Base-by-base conservation (phyloP, 1,140 invertebrate species). In the Lordiphosa collinella region DNA sequence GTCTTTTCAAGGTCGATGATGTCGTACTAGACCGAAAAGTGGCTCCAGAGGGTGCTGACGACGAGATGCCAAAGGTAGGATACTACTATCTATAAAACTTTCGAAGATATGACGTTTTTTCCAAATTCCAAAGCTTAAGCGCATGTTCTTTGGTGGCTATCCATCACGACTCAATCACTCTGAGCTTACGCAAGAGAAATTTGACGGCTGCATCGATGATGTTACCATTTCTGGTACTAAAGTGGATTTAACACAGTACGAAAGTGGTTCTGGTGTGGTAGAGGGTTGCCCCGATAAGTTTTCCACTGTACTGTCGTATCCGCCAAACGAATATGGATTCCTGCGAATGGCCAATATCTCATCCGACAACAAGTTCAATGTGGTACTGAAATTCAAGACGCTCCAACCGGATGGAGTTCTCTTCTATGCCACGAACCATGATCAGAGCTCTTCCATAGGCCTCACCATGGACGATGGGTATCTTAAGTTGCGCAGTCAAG, bases 181-280 rank as follows among this genome's bases (percentile, higher is more conserved):
- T 9, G 91, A 92, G 29, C 93, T 95, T 0, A 93, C 92, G 0
- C 92, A 92, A 38, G 89, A 91, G 16, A 95, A 95, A 46, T 99
- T 99, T 88, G 96, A 98, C 76, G 98, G 98, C 3, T 99, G 98
- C 86, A 95, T 99, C 35, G 93, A 96, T 70, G 92, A 95, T 57
- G 93, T 99, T 1, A 90, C 92, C 13, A 93, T 99, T 41, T 92
- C 93, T 7, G 91, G 92, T 0, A 91, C 91, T 5, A 91, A 92
- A n/a, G 92, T 96, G 22, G 95, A 98, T 88, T 90, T 99, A 0
- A 94, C 92, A 48, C 92, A 94, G 56, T 94, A 95, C 64, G 90
- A 93, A 2, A 93, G 95, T 75, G 93, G 94, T 0, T 93, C 94
- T 25, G 96, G 96, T 40, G 93, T 97, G 0, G 92, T 92, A 29